Evolutionary conservation across 92 coral and sea anemone species (phyloP), one percentile per base, ranked within the genome.

Genomic region (Micromussa lordhowensis): DNA sequence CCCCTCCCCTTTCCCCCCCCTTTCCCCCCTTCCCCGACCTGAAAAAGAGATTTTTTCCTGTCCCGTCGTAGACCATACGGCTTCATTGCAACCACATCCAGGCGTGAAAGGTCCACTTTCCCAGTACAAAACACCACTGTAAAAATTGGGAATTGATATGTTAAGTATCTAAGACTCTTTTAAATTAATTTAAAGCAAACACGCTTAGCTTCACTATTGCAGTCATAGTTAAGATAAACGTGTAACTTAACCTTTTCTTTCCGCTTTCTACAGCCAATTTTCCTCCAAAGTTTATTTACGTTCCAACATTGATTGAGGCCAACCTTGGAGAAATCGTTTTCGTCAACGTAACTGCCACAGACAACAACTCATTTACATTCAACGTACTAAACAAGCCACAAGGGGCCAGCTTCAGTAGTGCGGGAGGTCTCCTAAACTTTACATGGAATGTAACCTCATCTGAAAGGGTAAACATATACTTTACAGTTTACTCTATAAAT

Each of bases 211-310:
- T 32, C 44, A 31, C 5, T 70, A 30, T 29, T 70, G 29, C 29
- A n/a, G 11, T 6, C 26, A 61, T 14, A 70, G 75, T 17, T 71
- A 10, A 5, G 3, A 1, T 31, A 71, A 11, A 19, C 34, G 30
- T 69, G 5, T 31, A 71, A 34, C 11, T 34, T 13, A 16, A 71
- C 18, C 32, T 71, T 34, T 31, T 14, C 18, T 71, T 32, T 29
- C 18, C 10, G 3, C 31, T 21, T 0, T 69, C 58, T 70, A 18
- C 88, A 93, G 95, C 85, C 68, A 93, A 89, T 76, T 85, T 89
- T 30, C 98, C 98, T 0, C 88, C 91, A 7, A 87, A 83, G 76
- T 75, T 88, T 55, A 79, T 63, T 0, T 79, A 87, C 63, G 94
- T 87, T 66, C 75, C 89, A 28, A 55, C 85, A 15, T 30, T 80